Percentiles rank a stretch among this genome's conserved stretches.
Evolutionary conservation across 2,888 invertebrate genomes (phyloP).

Genomic region (Argyresthia goedartella): DNA sequence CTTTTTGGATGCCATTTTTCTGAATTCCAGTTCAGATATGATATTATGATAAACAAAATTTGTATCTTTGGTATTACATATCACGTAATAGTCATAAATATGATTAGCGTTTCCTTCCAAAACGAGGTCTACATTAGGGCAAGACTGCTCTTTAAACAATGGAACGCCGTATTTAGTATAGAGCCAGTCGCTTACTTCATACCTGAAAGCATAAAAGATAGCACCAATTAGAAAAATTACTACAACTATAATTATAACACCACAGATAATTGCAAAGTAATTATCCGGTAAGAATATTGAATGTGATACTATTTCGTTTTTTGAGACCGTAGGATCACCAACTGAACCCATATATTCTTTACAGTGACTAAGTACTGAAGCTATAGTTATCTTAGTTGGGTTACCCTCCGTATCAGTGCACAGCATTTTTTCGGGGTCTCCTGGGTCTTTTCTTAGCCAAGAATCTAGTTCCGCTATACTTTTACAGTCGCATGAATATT

Average conservation of each 20-base stretch:
- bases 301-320: slow-evolving; percentile 67
- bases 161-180: slow-evolving; percentile 84
- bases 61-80: slow-evolving; percentile 87
- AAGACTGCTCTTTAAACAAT: slow-evolving; percentile 80
- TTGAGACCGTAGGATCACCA: slow-evolving; percentile 53
- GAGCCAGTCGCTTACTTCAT: slow-evolving; percentile 83
- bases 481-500: slow-evolving; percentile 87
- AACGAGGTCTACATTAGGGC: slow-evolving; percentile 68
- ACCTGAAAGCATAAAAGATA: slow-evolving; percentile 80
- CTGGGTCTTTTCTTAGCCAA: slow-evolving; percentile 77
- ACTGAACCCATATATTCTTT: slow-evolving; percentile 73
- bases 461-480: slow-evolving; percentile 77
- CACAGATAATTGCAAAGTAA: slow-evolving; percentile 82
- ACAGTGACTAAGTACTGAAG: slow-evolving; percentile 70
- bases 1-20: slow-evolving; percentile 80
- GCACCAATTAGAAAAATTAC: slow-evolving; percentile 78
- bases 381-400: slow-evolving; percentile 63
- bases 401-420: slow-evolving; percentile 72
- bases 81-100: slow-evolving; percentile 89
- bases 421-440: slow-evolving; percentile 77
- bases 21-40: slow-evolving; percentile 78
- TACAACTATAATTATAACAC: slow-evolving; percentile 77
- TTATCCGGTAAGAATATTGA: slow-evolving; percentile 76
- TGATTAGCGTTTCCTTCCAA: slow-evolving; percentile 78
- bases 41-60: slow-evolving; percentile 76